Conservation (phyloP, 2,888 invertebrate species). For the Tiliacea aurago region DNA sequence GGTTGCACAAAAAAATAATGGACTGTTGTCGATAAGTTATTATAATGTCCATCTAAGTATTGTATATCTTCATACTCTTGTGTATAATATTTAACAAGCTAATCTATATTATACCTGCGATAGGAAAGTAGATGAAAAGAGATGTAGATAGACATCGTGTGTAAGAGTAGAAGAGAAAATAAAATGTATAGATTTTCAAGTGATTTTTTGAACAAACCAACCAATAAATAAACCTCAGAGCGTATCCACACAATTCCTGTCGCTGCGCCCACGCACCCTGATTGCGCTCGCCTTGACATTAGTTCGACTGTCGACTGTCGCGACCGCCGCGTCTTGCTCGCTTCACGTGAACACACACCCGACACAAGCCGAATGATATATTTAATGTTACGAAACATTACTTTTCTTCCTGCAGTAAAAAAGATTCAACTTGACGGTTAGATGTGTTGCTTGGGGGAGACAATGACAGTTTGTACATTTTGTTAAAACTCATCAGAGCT, state of each 20-base stretch:
- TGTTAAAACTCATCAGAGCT: background rate
- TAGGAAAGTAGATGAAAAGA: too few relatives aligned
- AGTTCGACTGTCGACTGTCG: conserved; percentile 89
- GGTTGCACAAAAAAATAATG: too few relatives aligned
- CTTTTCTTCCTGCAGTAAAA: conserved; percentile 63
- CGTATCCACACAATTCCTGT: conserved; percentile 73
- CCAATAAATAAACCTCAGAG: conserved; percentile 24
- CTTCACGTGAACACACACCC: conserved; percentile 69
- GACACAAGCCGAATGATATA: conserved; percentile 67
- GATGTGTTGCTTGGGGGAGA: conserved; percentile 37
- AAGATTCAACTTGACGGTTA: conserved; percentile 57
- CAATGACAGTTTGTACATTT: conserved; percentile 23
- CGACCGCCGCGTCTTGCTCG: conserved; percentile 74
- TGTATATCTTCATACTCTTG: too few relatives aligned
- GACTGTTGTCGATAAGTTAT: too few relatives aligned
- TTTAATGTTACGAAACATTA: conserved; percentile 67
- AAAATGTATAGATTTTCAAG: too few relatives aligned
- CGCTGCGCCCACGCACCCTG: conserved; percentile 86
- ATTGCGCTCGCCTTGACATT: conserved; percentile 89
- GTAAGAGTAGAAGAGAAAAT: too few relatives aligned
- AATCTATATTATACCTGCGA: too few relatives aligned
- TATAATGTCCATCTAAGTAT: too few relatives aligned
- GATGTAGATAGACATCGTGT: too few relatives aligned
- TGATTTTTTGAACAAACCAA: background rate
- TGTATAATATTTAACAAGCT: too few relatives aligned